phyloP scores from a whole-genome alignment of 2,888 invertebrate genomes.

The Catotricha subobsoleta region DNA sequence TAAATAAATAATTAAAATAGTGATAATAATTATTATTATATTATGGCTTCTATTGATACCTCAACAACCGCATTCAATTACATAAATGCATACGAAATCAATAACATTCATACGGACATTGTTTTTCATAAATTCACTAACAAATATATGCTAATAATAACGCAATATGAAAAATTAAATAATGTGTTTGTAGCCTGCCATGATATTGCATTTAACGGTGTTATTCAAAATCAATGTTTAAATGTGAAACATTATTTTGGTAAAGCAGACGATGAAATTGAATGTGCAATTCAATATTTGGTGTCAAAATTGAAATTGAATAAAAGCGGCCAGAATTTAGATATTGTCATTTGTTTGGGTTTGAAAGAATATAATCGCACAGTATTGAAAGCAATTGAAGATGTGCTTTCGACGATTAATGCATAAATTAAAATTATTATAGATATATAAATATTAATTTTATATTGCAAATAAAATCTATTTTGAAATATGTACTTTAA shows the following conservation, averaged over 20 bases:
- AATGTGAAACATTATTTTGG: slow-evolving; percentile 3
- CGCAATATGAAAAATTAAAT: background rate
- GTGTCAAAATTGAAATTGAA: background rate
- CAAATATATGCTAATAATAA: background rate
- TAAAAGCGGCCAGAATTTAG: too few relatives aligned
- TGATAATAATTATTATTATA: too few relatives aligned
- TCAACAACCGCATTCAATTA: too few relatives aligned
- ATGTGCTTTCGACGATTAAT: too few relatives aligned
- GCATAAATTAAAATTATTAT: too few relatives aligned
- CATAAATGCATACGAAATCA: too few relatives aligned
- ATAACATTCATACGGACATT: slow-evolving; percentile 2
- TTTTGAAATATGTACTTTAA: too few relatives aligned
- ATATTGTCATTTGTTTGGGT: background rate
- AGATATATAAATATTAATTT: too few relatives aligned
- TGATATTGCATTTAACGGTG: background rate
- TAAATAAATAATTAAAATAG: too few relatives aligned
- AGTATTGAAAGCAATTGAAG: background rate
- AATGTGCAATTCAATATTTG: slow-evolving; percentile 1
- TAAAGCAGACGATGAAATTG: background rate
- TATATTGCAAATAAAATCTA: too few relatives aligned
- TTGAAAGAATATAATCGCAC: background rate
- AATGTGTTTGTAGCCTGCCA: background rate
- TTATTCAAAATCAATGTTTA: background rate
- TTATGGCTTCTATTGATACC: too few relatives aligned
- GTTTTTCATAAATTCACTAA: slow-evolving; percentile 1